A percentile compares a stretch with the other conserved stretches of the same genome.
These are phyloP conservation scores for Baronia brevicornis DNA, from an alignment of 2,888 invertebrate species.

Conservation along the genomic window DNA sequence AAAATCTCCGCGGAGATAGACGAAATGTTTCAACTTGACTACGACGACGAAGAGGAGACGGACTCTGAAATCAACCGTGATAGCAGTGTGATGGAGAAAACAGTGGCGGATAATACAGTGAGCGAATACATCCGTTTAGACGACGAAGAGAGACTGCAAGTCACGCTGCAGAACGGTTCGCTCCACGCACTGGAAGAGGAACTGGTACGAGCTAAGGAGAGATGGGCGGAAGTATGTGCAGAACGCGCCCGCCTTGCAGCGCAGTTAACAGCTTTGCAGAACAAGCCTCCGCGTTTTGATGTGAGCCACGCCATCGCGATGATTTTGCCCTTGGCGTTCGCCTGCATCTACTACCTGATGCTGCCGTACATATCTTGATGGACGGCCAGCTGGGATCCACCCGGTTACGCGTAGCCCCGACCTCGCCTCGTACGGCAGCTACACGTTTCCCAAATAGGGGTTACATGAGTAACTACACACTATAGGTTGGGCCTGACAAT, in stretches of 20 bases:
- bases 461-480: too few relatives aligned
- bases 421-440: slow-evolving; percentile 15
- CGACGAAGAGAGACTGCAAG: slow-evolving; percentile 41
- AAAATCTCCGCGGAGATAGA: slow-evolving; percentile 64
- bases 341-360: slow-evolving; percentile 76
- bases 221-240: slow-evolving; percentile 79
- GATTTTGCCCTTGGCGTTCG: slow-evolving; percentile 74
- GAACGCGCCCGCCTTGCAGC: slow-evolving; percentile 78
- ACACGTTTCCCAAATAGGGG: slow-evolving; percentile 5
- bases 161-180: slow-evolving; percentile 66
- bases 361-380: slow-evolving; percentile 78
- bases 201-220: slow-evolving; percentile 82
- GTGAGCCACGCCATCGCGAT: slow-evolving; percentile 76
- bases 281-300: slow-evolving; percentile 72
- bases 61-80: slow-evolving; percentile 53
- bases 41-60: slow-evolving; percentile 59
- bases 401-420: slow-evolving; percentile 55
- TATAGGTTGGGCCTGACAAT: too few relatives aligned
- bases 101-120: slow-evolving; percentile 17
- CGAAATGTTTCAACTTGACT: slow-evolving; percentile 64
- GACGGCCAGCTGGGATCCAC: slow-evolving; percentile 75
- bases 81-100: slow-evolving; percentile 17
- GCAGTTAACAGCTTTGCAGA: slow-evolving; percentile 76
- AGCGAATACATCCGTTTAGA: slow-evolving; percentile 45
- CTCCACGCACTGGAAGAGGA: slow-evolving; percentile 82